Base-by-base conservation (phyloP, 2,797 vertebrate genomes). In the Trichosurus vulpecula region DNA sequence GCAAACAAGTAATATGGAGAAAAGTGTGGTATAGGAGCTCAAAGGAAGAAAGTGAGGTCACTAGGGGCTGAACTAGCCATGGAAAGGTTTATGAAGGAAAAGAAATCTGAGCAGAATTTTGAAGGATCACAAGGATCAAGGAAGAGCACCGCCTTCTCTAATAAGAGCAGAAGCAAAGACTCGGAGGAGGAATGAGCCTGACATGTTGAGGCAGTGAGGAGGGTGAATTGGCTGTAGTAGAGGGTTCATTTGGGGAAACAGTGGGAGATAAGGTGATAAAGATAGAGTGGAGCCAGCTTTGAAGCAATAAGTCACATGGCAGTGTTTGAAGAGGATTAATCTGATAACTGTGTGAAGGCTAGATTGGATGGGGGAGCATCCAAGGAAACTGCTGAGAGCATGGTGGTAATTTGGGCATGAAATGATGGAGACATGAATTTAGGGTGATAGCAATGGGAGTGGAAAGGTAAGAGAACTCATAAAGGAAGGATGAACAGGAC, bases 61-160 rank as follows among this genome's bases (percentile, higher is more conserved):
- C 2, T 31, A 1, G 31, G 12, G 9, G 29, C 74, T 4, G 29
- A n/a, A 14, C 0, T 66, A 52, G 52, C 5, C 52, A 0, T 5
- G 0, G 47, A 66, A 2, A 30, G 90, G 52, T 66, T 41, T 0
- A 8, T 10, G 90, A 53, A 9, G 56, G 2, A 52, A 52, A 30
- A 22, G 5, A 41, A 74, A 0, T 0, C 91, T 6, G 22, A 58
- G 92, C 93, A 54, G 81, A 87, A 54, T 52, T 95, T 52, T 14
- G 22, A 41, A 16, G 11, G n/a, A 6, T 16, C 25, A 52, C 12
- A 8, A n/a, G 47, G 6, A 25, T 30, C 90, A 53, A 55, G 27
- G 57, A 13, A 94, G 90, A 90, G 22, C 47, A 74, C n/a, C 22
- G n/a, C 35, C 66, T 95, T 93, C 89, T 89, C 54, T 93, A 94